Evolutionary conservation across 1,140 invertebrate species (phyloP), one percentile per base, ranked within the genome.

Genomic region (Hylaeus volcanicus): DNA sequence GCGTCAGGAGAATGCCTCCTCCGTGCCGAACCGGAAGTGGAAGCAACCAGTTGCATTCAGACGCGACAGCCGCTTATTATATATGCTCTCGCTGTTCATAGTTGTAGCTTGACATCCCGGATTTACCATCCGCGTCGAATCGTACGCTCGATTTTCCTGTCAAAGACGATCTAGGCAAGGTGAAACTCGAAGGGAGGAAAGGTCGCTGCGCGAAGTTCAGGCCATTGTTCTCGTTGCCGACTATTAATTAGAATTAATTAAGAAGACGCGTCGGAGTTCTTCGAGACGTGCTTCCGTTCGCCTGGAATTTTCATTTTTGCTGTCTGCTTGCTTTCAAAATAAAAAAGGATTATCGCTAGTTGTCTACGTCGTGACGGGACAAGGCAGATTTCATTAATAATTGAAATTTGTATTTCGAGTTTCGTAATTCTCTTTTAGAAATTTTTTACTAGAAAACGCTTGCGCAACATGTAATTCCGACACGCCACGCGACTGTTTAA

Each of bases 221-320:
- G 43, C 58, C 37, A 80, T 80, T 85, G 69, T 85, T 56, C 60
- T 45, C 4, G 41, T 11, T 6, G 12, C 3, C n/a, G 48, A 48
- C 65, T 79, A 84, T 80, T 85, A 83, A 83, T 85, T 84, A 75
- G 65, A 43, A 85, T 75, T 84, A 85, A 84, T 58, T 69, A 58
- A 48, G 53, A 84, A 12, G 71, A 60, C 26, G 51, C 51, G 68
- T 56, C 15, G 51, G 43, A 65, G 41, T 45, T 43, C 14, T 14
- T 55, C 15, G 8, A 53, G 41, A 58, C 70, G 12, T 4, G 15
- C 45, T 69, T 68, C 64, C 58, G 37, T 71, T 55, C 53, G 2
- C 11, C 37, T 39, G 15, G 39, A 14, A 63, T 48, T 74, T 63
- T 51, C 12, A n/a, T 63, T 51, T 45, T 26, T 26, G 26, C 26